Percentiles rank a stretch among this genome's conserved stretches.
phyloP scores from a whole-genome alignment of 2,888 invertebrate genomes.

The Tinea semifulvella region DNA sequence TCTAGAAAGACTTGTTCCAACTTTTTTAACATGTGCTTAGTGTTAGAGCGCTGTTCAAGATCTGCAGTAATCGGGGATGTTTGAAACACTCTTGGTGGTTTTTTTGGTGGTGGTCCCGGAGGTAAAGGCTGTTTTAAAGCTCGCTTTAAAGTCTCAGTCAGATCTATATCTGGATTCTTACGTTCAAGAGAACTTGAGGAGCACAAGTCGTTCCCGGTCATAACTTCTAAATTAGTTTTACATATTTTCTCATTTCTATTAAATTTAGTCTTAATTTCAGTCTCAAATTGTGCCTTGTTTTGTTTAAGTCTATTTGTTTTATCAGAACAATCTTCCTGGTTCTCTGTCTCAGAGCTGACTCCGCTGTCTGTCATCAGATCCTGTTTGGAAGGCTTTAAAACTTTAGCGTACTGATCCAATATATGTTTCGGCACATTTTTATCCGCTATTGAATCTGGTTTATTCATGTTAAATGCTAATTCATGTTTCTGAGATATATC shows the following conservation, averaged over 20 bases:
- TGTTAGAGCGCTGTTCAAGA: constrained; percentile 47
- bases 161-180: constrained; percentile 49
- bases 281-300: constrained; percentile 20
- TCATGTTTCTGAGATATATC: constrained; percentile 38
- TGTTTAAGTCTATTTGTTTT: constrained; percentile 24
- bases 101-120: constrained; percentile 76
- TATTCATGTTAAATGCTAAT: constrained; percentile 22
- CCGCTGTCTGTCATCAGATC: constrained; percentile 59
- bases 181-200: constrained; percentile 52
- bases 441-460: constrained; percentile 40
- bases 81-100: constrained; percentile 75
- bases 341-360: constrained; percentile 60
- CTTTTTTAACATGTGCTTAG: constrained; percentile 72
- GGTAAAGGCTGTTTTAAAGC: constrained; percentile 75
- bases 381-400: constrained; percentile 44
- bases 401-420: constrained; percentile 55
- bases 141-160: constrained; percentile 70
- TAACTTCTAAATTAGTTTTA: constrained; percentile 35
- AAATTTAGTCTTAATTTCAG: constrained; percentile 14
- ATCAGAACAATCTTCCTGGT: constrained; percentile 42
- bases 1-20: constrained; percentile 68
- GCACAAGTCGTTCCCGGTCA: constrained; percentile 35
- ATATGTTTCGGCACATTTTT: constrained; percentile 53
- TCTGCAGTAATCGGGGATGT: constrained; percentile 30
- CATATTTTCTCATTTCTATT: constrained; percentile 18